phyloP scores from a whole-genome alignment of 2,113 vertebrate genomes.

The Illadopsis cleaveri region DNA sequence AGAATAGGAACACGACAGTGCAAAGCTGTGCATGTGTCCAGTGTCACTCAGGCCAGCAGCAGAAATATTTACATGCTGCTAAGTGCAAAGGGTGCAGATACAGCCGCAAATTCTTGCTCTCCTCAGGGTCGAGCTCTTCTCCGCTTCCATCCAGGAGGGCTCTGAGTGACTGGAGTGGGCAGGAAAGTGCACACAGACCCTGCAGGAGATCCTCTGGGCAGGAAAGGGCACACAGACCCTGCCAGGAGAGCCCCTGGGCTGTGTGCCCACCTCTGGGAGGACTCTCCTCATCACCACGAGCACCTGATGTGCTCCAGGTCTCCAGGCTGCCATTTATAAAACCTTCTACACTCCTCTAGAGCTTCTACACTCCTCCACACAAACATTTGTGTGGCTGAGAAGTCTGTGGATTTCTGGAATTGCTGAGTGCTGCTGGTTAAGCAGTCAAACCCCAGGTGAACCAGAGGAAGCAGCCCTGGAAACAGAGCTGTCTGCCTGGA shows the following conservation, averaged over 20 bases:
- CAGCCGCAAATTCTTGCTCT: neutral
- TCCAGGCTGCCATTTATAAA: neutral
- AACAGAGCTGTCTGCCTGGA: neutral
- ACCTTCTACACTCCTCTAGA: neutral
- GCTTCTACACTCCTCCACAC: neutral
- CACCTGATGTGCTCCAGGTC: neutral
- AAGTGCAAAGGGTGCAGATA: rapidly evolving
- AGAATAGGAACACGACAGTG: rapidly evolving
- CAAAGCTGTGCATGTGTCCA: neutral
- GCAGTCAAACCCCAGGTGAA: neutral
- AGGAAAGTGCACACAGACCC: rapidly evolving
- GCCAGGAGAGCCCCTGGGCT: neutral
- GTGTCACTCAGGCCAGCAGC: neutral
- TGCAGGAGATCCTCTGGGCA: neutral
- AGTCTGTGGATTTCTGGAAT: neutral
- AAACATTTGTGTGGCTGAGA: neutral
- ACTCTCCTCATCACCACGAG: rapidly evolving
- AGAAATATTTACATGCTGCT: neutral
- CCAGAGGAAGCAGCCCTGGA: neutral
- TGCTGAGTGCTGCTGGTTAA: neutral
- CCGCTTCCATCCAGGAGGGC: neutral
- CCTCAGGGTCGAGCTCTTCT: rapidly evolving
- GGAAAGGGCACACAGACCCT: neutral
- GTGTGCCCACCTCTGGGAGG: neutral
- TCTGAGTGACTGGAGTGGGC: neutral